A percentile compares a stretch with the other conserved stretches of the same genome.
These are phyloP conservation scores for Menura novaehollandiae DNA, from an alignment of 2,113 vertebrate genomes.

Conservation along the genomic window DNA sequence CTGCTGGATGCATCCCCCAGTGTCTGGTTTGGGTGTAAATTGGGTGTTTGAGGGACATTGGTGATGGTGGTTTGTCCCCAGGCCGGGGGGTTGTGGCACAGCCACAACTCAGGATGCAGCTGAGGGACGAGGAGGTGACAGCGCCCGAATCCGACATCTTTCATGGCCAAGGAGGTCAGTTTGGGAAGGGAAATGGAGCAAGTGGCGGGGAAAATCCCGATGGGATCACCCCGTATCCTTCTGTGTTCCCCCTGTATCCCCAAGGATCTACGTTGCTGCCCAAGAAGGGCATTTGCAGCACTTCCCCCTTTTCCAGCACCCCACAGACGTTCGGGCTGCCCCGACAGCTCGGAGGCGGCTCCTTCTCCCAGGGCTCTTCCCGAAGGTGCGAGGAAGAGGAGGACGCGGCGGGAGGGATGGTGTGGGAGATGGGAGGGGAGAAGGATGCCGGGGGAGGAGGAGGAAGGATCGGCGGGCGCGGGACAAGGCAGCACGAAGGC, in stretches of 20 bases:
- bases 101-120: background rate
- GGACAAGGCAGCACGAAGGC: rapidly evolving
- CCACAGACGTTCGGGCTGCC: no score
- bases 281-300: rapidly evolving
- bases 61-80: background rate
- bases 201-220: rapidly evolving
- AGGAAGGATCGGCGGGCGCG: rapidly evolving
- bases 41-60: background rate
- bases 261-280: background rate
- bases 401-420: rapidly evolving
- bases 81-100: rapidly evolving
- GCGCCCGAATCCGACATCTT: rapidly evolving
- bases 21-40: rapidly evolving
- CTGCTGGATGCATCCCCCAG: no score
- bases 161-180: rapidly evolving
- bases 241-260: background rate
- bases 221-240: rapidly evolving
- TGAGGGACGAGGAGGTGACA: rapidly evolving
- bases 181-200: background rate
- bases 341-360: no score
- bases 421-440: rapidly evolving
- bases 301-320: background rate
- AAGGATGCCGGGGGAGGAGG: background rate
- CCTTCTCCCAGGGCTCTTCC: background rate
- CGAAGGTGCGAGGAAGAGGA: background rate